These are phyloP conservation scores for Nomia melanderi DNA, from an alignment of 1,140 invertebrate genomes.

Conservation along the genomic window DNA sequence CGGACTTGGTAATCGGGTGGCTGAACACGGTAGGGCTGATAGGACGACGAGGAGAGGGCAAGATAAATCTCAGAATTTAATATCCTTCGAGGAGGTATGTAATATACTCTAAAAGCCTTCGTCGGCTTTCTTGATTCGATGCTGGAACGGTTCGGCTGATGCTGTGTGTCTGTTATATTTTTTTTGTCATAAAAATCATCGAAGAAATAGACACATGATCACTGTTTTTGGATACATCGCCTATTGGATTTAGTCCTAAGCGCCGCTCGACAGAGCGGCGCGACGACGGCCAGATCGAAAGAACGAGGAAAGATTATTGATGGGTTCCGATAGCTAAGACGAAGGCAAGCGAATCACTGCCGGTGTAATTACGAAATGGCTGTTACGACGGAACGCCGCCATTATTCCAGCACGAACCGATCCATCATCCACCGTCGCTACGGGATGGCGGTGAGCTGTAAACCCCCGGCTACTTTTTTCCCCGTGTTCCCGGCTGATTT, in stretches of 20 bases:
- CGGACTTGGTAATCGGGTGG: constrained; percentile 57
- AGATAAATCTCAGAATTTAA: constrained; percentile 79
- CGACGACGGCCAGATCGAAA: constrained; percentile 25
- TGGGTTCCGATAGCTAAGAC: constrained; percentile 76
- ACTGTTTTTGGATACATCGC: too few relatives aligned
- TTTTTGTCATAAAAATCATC: constrained; percentile 51
- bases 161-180: constrained; percentile 44
- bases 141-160: neutral
- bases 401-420: constrained; percentile 71
- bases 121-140: neutral
- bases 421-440: constrained; percentile 74
- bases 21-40: constrained; percentile 55
- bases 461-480: constrained; percentile 23
- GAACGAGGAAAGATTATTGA: constrained; percentile 75
- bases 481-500: constrained; percentile 59
- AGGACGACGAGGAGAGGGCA: constrained; percentile 49
- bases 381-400: constrained; percentile 62
- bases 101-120: constrained; percentile 74
- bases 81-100: constrained; percentile 75
- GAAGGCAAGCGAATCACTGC: constrained; percentile 74
- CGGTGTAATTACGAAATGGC: constrained; percentile 80
- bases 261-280: neutral
- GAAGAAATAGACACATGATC: neutral
- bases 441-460: constrained; percentile 53
- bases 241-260: neutral